Evolutionary conservation across 2,888 invertebrate genomes (phyloP).

Genomic region (Liopterus haemorrhoidalis): DNA sequence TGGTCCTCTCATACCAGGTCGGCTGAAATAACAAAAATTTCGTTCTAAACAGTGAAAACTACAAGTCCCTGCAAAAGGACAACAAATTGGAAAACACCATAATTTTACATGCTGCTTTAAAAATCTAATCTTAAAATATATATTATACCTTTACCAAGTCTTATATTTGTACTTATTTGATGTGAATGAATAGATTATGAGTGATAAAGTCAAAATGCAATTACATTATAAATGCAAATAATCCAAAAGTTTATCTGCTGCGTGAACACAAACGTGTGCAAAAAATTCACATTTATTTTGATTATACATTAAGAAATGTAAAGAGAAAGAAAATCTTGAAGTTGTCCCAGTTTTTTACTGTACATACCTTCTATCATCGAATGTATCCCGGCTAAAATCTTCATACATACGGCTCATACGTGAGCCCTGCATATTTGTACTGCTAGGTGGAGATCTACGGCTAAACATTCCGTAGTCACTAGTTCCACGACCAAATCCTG

Average conservation of each 20-base stretch:
- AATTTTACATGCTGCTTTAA: too few relatives aligned
- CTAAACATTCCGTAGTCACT: constrained; percentile 75
- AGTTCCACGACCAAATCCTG: constrained; percentile 54
- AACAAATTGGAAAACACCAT: constrained; percentile 12
- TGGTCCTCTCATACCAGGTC: constrained; percentile 72
- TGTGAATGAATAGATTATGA: too few relatives aligned
- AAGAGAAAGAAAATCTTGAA: too few relatives aligned
- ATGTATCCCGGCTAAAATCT: constrained; percentile 82
- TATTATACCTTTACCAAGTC: too few relatives aligned
- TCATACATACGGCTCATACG: constrained; percentile 66
- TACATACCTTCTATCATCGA: constrained; percentile 75
- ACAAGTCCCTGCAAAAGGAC: constrained; percentile 12
- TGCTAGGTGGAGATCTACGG: constrained; percentile 66
- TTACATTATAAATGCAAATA: too few relatives aligned
- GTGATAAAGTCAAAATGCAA: too few relatives aligned
- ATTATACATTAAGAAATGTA: too few relatives aligned
- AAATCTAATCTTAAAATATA: too few relatives aligned
- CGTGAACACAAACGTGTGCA: too few relatives aligned
- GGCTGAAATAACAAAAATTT: constrained; percentile 45
- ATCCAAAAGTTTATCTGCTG: too few relatives aligned
- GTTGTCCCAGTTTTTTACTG: constrained; percentile 31
- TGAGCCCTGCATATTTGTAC: constrained; percentile 40
- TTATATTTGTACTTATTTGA: too few relatives aligned
- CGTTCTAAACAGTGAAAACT: constrained; percentile 24
- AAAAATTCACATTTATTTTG: too few relatives aligned